phyloP scores from a whole-genome alignment of 2,797 vertebrate genomes.

The Delichon dasypus region DNA sequence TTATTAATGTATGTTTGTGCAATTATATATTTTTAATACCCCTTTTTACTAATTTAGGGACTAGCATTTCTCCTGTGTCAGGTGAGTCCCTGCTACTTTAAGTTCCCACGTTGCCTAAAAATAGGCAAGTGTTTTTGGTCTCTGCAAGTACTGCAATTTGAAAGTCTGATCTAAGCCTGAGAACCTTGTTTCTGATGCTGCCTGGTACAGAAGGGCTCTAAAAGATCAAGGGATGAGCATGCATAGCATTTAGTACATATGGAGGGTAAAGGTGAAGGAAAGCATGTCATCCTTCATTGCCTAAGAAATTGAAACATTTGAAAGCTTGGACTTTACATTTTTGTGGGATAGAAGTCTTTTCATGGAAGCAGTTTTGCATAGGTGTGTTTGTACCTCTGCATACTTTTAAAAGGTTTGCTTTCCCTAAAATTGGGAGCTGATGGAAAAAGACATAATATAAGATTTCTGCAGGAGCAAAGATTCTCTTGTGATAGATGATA shows the following conservation, averaged over 20 bases:
- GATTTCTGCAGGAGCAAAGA: neutral
- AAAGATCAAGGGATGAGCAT: neutral
- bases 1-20: constrained; percentile 85
- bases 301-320: neutral
- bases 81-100: neutral
- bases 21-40: neutral
- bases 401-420: neutral
- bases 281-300: neutral
- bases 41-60: neutral
- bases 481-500: neutral
- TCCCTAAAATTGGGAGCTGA: neutral
- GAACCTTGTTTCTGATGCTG: neutral
- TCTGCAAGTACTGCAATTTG: neutral
- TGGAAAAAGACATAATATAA: neutral
- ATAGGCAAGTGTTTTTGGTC: neutral
- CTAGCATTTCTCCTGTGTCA: neutral
- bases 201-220: neutral
- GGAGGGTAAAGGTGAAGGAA: neutral
- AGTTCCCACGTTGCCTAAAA: neutral
- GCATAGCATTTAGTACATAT: neutral
- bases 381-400: neutral
- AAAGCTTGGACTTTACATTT: neutral
- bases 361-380: neutral
- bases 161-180: neutral
- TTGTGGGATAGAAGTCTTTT: neutral